phyloP scores from a whole-genome alignment of 2,888 invertebrate genomes.

The Leptarthrus brevirostris region DNA sequence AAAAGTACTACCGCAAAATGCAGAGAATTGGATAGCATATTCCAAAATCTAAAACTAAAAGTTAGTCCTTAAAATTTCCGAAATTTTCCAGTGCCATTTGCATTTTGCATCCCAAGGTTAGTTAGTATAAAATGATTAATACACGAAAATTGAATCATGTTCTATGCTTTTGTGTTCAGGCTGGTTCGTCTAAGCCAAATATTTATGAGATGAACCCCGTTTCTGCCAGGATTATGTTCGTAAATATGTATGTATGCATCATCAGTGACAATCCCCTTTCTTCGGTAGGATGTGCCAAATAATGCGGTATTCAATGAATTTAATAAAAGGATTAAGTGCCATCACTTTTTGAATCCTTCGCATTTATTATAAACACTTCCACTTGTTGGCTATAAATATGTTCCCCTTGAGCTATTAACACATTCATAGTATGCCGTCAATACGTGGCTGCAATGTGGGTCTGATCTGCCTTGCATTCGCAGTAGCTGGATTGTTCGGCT shows the following conservation, averaged over 20 bases:
- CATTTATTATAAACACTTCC: conserved; percentile 55
- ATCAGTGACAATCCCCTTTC: neutral
- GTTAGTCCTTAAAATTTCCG: neutral
- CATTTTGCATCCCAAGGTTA: neutral
- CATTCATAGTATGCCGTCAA: conserved; percentile 11
- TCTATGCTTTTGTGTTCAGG: conserved; percentile 30
- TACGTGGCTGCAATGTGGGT: neutral
- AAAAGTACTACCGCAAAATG: too few relatives aligned
- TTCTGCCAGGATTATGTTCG: neutral
- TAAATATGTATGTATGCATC: neutral
- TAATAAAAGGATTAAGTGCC: conserved; percentile 55
- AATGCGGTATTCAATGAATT: conserved; percentile 53
- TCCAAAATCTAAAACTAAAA: neutral
- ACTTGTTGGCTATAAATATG: conserved; percentile 51
- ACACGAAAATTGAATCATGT: conserved; percentile 53
- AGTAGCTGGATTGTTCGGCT: conserved; percentile 14
- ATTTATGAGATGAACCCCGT: conserved; percentile 42
- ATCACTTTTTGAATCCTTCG: conserved; percentile 53
- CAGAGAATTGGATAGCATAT: neutral
- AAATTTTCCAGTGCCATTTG: neutral
- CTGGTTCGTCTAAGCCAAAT: conserved; percentile 52
- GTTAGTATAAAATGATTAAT: conserved; percentile 54
- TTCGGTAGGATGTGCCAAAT: conserved; percentile 46
- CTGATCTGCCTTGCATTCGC: neutral
- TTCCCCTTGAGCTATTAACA: conserved; percentile 38